Base-by-base conservation (phyloP, 2,888 invertebrate genomes). In the Autographa gamma region DNA sequence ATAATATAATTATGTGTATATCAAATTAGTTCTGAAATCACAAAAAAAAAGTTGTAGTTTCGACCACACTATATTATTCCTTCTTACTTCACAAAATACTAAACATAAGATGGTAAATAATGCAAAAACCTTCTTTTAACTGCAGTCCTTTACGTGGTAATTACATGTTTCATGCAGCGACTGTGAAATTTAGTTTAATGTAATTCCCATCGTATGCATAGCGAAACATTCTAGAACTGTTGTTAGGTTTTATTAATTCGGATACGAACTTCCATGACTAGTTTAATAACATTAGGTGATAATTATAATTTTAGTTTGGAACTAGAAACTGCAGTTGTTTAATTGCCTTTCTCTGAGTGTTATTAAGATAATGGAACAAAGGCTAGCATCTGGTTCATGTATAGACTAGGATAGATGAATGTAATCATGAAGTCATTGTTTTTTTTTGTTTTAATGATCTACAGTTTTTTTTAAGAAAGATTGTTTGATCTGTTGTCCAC, bases 201-300 rank as follows among this genome's bases (percentile, higher is more conserved):
- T 63, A 76, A 77, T 67, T 58, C 60, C 60, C 80, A 68, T 80
- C 67, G 76, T 71, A 80, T 77, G 76, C 80, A 77, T 60, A 41
- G 60, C 60, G 80, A 67, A 76, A 80, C 66, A 60, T 68, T 6
- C 60, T 80, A 71, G 80, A 77, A 71, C 65, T 71, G 80, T 80
- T 77, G 80, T 80, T 77, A 80, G 80, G 25, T 77, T 77, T 77
- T 80, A 77, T 77, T 80, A 71, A 80, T 80, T 80, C 66, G 76
- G 80, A 76, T 66, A 80, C 72, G 38, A 77, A 77, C 65, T 77
- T 77, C 63, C 54, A 13, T 41, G 18, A 60, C 25, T 61, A 66
- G 67, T 68, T 74, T 68, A 62, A 64, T 65, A 67, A 71, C 77
- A 72, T 80, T 79, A 71, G 64, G 64, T 18, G 59, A 59, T 72